phyloP scores from a whole-genome alignment of 2,113 vertebrate genomes.

The Charina bottae region DNA sequence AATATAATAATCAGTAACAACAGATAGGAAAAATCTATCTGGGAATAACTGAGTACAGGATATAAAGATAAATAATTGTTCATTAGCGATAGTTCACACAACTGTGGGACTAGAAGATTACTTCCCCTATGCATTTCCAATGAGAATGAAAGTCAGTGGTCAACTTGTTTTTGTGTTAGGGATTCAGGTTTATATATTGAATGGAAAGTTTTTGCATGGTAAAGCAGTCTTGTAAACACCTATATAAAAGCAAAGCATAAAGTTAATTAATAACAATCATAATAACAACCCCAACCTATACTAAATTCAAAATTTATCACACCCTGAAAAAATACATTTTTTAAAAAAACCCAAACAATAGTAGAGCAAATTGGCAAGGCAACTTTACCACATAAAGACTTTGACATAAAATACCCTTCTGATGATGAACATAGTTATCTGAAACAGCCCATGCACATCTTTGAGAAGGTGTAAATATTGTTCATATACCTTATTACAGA shows the following conservation, averaged over 20 bases:
- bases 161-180: not conserved
- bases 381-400: not conserved
- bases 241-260: no score
- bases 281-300: not conserved
- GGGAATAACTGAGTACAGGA: no score
- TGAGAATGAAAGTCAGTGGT: not conserved
- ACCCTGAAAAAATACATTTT: not conserved
- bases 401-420: constrained; percentile 15
- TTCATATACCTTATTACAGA: no score
- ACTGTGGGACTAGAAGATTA: no score
- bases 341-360: not conserved
- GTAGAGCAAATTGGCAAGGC: not conserved
- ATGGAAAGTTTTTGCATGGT: no score
- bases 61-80: no score
- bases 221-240: not conserved
- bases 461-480: not conserved
- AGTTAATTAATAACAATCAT: no score
- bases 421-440: not conserved
- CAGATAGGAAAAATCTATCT: not conserved
- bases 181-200: no score
- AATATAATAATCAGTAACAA: constrained; percentile 1
- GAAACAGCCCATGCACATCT: not conserved
- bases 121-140: not conserved
- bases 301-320: not conserved
- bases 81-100: no score